Base-by-base conservation (phyloP, 2,888 invertebrate genomes). In the Marasmarcha lunaedactyla region DNA sequence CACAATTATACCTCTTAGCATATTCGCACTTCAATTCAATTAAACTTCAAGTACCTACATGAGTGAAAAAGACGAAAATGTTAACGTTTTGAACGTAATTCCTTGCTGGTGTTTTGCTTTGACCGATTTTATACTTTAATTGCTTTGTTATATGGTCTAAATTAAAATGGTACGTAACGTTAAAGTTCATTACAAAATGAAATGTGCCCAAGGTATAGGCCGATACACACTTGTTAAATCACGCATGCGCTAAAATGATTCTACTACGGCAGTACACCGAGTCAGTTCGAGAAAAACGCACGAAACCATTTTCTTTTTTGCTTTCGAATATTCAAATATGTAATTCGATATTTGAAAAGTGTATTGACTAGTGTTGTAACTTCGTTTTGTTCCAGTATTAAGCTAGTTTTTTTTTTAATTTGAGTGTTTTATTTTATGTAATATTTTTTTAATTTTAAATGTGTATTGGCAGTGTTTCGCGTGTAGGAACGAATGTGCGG, bases 131-230 rank as follows among this genome's bases (percentile, higher is more conserved):
- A 10, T n/a, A 30, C 30, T 30, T 11, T 30, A 30, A n/a, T 4
- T 9, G 4, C 11, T 9, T 7, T 4, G 11, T n/a, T n/a, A 10
- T 30, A 30, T 30, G 30, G 30, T 30, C 10, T 4, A 10, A 11
- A n/a, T 30, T 30, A 11, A 3, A 9, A 30, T 3, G 9, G 30
- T 30, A 30, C n/a, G 30, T 30, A 11, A n/a, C 10, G n/a, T 30
- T 30, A n/a, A 59, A 63, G 67, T 73, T 67, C 65, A 71, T 73
- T 71, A 67, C 66, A 65, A 65, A 65, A 66, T 67, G 64, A 68
- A 72, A 73, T 69, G 66, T 67, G 34, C 34, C 34, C 13, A 13
- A 34, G 34, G 34, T 51, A 49, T 51, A 55, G 55, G 59, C 57
- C 45, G 38, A 44, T 44, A 48, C 47, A 50, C 50, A 52, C 54